Evolutionary conservation across 2,797 vertebrate genomes (phyloP).

Genomic region (Darevskia nairensis): DNA sequence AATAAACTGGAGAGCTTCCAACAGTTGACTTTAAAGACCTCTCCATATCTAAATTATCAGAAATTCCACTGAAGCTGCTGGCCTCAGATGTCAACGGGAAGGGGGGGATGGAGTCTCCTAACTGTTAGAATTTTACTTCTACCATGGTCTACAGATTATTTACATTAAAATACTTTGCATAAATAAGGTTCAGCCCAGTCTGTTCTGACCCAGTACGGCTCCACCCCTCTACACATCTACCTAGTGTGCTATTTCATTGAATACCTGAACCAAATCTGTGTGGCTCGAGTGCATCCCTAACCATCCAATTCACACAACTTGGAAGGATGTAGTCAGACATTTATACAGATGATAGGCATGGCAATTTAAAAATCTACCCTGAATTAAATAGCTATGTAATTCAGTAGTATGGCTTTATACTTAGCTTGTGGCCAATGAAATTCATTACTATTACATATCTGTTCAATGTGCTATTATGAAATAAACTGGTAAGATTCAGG

Average conservation of each 20-base stretch:
- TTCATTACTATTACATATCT: neutral
- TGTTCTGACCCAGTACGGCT: neutral
- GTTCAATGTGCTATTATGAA: slow-evolving; percentile 38
- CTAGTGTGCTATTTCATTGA: neutral
- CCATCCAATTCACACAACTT: neutral
- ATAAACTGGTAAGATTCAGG: slow-evolving; percentile 34
- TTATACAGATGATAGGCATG: neutral
- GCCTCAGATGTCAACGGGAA: neutral
- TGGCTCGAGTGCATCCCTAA: neutral
- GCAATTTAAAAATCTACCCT: neutral
- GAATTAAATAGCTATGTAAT: neutral
- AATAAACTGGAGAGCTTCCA: neutral
- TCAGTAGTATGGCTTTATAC: slow-evolving; percentile 36
- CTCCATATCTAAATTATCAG: neutral
- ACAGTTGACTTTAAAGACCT: neutral
- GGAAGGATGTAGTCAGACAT: neutral
- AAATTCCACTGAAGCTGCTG: neutral
- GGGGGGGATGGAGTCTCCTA: neutral
- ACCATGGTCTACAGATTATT: neutral
- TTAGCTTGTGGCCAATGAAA: neutral
- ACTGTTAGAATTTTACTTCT: neutral
- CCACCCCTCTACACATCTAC: neutral
- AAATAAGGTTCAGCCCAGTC: neutral
- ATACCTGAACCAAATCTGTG: neutral
- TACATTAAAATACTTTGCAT: neutral